Evolutionary conservation across 2,113 vertebrate species (phyloP).

Genomic region (Anser cygnoides): DNA sequence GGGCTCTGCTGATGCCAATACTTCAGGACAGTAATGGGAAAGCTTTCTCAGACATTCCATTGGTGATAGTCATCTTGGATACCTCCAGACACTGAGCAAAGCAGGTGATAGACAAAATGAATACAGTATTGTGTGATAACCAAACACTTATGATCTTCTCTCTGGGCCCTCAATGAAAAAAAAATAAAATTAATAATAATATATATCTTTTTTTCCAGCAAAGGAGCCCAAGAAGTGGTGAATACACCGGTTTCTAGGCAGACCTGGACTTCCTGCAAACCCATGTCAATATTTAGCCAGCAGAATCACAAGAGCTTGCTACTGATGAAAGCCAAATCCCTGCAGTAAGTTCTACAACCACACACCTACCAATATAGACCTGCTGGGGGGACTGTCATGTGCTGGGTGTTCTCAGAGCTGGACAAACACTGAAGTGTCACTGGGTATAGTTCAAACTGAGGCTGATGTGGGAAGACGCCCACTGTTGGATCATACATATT

Average conservation of each 20-base stretch:
- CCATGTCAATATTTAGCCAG: neutral
- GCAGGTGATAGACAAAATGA: neutral
- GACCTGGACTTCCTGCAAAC: neutral
- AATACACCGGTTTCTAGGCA: neutral
- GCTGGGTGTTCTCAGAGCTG: neutral
- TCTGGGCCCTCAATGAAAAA: neutral
- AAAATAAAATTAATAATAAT: too few species aligned
- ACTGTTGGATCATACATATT: rapidly evolving
- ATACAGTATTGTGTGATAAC: neutral
- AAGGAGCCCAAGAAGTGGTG: neutral
- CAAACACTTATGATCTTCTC: neutral
- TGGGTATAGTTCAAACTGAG: neutral
- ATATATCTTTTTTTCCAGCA: neutral
- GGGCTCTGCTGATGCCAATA: neutral
- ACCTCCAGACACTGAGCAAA: neutral
- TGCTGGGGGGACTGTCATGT: neutral
- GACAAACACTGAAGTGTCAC: neutral
- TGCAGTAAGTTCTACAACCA: neutral
- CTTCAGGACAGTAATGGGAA: neutral
- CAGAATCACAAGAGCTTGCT: neutral
- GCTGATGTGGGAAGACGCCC: neutral
- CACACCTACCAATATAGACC: neutral
- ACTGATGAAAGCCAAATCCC: neutral
- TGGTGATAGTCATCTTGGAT: neutral
- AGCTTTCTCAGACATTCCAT: neutral